phyloP scores from a whole-genome alignment of 2,113 vertebrate species.

The Centropus bengalensis region DNA sequence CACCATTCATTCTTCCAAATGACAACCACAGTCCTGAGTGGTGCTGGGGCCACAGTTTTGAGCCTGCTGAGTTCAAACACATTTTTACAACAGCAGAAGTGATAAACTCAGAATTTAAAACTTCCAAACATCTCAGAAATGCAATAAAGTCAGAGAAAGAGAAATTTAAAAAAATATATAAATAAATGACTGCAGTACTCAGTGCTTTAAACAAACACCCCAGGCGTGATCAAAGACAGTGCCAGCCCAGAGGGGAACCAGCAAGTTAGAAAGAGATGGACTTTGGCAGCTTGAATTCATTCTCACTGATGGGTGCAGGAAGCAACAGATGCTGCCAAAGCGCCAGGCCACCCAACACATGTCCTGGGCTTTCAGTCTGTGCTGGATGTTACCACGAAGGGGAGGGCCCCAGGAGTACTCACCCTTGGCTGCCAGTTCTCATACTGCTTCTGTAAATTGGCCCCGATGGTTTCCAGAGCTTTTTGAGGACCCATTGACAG shows the following conservation, averaged over 20 bases:
- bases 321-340: background rate
- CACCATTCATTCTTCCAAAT: background rate
- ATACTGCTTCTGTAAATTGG: constrained; percentile 97
- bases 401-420: constrained; percentile 54
- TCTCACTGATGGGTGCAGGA: background rate
- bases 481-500: constrained; percentile 99
- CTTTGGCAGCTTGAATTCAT: background rate
- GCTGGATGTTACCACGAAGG: accelerated
- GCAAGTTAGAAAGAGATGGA: background rate
- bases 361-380: background rate
- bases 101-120: background rate
- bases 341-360: background rate
- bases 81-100: background rate
- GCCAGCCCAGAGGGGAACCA: background rate
- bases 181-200: background rate
- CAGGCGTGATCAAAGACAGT: background rate
- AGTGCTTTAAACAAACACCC: background rate
- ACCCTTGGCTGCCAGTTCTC: constrained; percentile 99
- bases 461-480: constrained; percentile 96
- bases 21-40: background rate
- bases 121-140: background rate
- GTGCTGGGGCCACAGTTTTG: background rate
- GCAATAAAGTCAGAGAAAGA: background rate
- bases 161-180: background rate
- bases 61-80: background rate